Evolutionary conservation across 2,888 invertebrate species (phyloP), one percentile per base, ranked within the genome.

Genomic region (Plagodis pulveraria): DNA sequence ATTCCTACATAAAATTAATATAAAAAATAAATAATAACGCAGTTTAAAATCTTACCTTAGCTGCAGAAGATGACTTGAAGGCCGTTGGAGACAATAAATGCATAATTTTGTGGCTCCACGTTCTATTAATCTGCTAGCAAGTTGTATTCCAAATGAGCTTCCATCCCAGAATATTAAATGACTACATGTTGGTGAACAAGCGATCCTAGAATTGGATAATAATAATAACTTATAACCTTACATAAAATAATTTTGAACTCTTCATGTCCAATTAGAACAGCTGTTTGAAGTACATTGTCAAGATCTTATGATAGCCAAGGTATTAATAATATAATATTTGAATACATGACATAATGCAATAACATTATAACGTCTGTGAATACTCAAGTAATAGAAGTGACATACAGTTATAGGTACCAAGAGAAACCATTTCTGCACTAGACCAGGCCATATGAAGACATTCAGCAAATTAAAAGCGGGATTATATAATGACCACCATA

Each of bases 41-140:
- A 22, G 34, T 49, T 34, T 11, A 9, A 50, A 34, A 8, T 7
- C 8, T 50, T 56, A 57, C 57, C 38, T 38, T 51, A 47, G 8
- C 38, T 57, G 56, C 0, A 58, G 42, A 11, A 41, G 56, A 8
- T 50, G 32, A 34, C 51, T 42, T 6, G 34, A n/a, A 2, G 49
- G 33, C 34, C 46, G 10, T 22, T 38, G 41, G 10, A 12, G 7
- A 38, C 44, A 58, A 44, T 75, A 66, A 6, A 83, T 33, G 8
- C 64, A 57, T 8, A 84, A 42, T 33, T 76, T 77, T 42, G 52
- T 80, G 4, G 77, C 81, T 0, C 83, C 83, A 5, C 78, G 69
- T 6, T 50, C 56, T 0, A 81, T 64, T 0, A 84, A 62, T 55
- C 65, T 71, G 5, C 81, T 71, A 5, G 72, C 77, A n/a, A 82